phyloP scores from a whole-genome alignment of 2,888 invertebrate species.

The Drepanosiphum platanoidis region DNA sequence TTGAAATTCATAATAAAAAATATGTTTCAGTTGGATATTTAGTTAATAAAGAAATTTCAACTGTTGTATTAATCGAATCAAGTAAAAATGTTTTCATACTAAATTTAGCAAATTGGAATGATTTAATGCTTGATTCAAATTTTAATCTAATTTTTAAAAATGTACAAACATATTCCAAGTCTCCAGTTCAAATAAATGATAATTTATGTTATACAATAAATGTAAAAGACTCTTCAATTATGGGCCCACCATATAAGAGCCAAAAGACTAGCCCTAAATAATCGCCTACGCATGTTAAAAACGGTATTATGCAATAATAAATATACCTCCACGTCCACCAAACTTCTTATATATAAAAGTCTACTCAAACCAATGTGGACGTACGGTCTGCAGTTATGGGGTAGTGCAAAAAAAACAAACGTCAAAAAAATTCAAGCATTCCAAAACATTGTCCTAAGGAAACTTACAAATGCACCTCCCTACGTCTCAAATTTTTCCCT shows the following conservation, averaged over 20 bases:
- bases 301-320: constrained; percentile 5
- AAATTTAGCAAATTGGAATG: too few relatives aligned
- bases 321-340: not conserved
- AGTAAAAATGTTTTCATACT: too few relatives aligned
- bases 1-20: too few relatives aligned
- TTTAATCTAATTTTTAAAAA: too few relatives aligned
- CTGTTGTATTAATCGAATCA: too few relatives aligned
- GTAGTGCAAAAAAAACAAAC: constrained; percentile 5
- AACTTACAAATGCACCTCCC: constrained; percentile 14
- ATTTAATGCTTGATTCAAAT: too few relatives aligned
- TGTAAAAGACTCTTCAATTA: not conserved
- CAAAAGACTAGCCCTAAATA: constrained; percentile 22
- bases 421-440: not conserved
- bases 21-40: too few relatives aligned
- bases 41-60: too few relatives aligned
- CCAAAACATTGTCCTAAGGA: constrained; percentile 4
- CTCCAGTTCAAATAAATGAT: too few relatives aligned
- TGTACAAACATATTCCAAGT: too few relatives aligned
- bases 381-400: constrained; percentile 4
- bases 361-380: constrained; percentile 12
- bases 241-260: not conserved
- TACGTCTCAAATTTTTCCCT: constrained; percentile 1
- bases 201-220: too few relatives aligned
- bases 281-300: constrained; percentile 3
- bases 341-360: constrained; percentile 7